Evolutionary conservation across 2,888 invertebrate species (phyloP).

Genomic region (Thera obeliscata): DNA sequence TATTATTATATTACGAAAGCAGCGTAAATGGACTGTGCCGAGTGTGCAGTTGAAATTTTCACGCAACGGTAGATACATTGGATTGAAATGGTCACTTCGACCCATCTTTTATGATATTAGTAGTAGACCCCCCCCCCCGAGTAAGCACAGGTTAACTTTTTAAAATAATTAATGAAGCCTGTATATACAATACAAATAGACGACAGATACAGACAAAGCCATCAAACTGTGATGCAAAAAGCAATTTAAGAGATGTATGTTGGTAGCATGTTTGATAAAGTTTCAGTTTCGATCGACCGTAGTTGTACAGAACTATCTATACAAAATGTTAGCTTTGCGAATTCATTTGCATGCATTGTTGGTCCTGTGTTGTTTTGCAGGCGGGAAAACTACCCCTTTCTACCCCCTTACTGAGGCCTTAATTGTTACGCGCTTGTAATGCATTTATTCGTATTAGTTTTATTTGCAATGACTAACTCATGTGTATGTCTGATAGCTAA

Average conservation of each 20-base stretch:
- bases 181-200: no score
- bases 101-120: neutral
- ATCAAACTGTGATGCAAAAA: no score
- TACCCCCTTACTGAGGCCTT: conserved; percentile 20
- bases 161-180: no score
- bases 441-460: conserved; percentile 8
- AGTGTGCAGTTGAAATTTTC: conserved; percentile 50
- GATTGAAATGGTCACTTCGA: conserved; percentile 49
- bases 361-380: conserved; percentile 34
- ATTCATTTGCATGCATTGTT: conserved; percentile 38
- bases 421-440: conserved; percentile 15
- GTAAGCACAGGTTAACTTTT: no score
- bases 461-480: neutral
- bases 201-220: no score
- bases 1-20: conserved; percentile 48
- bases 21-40: conserved; percentile 46
- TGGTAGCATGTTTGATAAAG: no score
- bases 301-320: conserved; percentile 4
- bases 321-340: conserved; percentile 26
- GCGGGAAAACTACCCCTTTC: conserved; percentile 28
- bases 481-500: no score
- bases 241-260: no score
- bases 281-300: neutral
- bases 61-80: conserved; percentile 46
- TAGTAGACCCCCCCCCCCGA: no score